Conservation (phyloP, 2,888 invertebrate species). For the Anodontia alba region DNA sequence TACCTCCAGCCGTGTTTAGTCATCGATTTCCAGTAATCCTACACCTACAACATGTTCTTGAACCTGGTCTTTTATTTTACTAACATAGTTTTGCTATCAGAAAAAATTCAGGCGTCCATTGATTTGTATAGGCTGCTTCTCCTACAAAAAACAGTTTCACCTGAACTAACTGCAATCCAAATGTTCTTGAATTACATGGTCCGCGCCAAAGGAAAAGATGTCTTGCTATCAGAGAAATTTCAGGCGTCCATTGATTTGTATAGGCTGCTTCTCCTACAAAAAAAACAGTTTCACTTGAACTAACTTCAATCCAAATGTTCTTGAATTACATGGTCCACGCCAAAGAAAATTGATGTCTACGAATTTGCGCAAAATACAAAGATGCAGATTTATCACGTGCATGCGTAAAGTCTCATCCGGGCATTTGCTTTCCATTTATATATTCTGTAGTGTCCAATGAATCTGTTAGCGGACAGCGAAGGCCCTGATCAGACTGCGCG, state of each 20-base stretch:
- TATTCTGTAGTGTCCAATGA: too few species aligned
- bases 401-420: too few species aligned
- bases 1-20: too few species aligned
- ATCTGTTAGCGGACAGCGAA: too few species aligned
- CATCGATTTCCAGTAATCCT: background rate
- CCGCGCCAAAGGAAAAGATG: background rate
- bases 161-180: too few species aligned
- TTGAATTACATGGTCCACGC: background rate
- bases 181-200: background rate
- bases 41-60: background rate
- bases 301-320: too few species aligned
- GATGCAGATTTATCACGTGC: too few species aligned
- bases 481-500: too few species aligned
- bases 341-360: background rate
- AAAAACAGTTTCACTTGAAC: too few species aligned
- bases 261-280: background rate
- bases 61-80: background rate
- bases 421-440: too few species aligned
- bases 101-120: background rate
- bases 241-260: background rate
- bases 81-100: slow-evolving; percentile 6
- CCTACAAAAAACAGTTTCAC: too few species aligned
- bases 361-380: too few species aligned
- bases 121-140: background rate
- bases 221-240: background rate